Evolutionary conservation across 1,140 invertebrate species (phyloP).

Genomic region (Microplitis mediator): DNA sequence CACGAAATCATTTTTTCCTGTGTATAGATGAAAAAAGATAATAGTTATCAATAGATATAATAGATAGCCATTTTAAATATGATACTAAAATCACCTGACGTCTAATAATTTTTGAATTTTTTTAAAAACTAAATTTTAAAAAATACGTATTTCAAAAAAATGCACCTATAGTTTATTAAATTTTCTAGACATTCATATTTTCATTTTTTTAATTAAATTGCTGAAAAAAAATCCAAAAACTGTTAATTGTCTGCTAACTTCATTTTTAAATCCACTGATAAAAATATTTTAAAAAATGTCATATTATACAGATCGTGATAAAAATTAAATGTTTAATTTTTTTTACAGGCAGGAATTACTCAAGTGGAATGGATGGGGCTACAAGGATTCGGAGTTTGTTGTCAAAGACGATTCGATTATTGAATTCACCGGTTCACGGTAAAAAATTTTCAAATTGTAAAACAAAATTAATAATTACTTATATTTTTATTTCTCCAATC

Average conservation of each 20-base stretch:
- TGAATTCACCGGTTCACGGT: conserved; percentile 80
- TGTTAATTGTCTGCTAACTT: no score
- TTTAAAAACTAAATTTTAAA: no score
- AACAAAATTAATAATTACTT: not conserved
- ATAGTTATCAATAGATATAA: no score
- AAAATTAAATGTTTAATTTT: conserved; percentile 10
- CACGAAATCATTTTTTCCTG: no score
- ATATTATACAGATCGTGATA: not conserved
- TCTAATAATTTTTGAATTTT: no score
- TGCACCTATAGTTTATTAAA: no score
- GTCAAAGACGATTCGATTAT: conserved; percentile 67
- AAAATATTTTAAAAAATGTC: not conserved
- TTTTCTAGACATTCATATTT: no score
- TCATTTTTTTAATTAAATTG: no score
- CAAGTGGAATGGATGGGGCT: conserved; percentile 99
- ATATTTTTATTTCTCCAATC: no score
- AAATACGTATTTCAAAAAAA: no score
- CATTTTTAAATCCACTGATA: not conserved
- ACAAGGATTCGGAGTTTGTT: conserved; percentile 87
- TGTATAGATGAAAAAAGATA: no score
- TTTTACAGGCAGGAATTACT: conserved; percentile 77
- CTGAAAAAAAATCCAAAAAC: no score
- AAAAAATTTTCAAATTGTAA: conserved; percentile 33
- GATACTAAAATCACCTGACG: not conserved
- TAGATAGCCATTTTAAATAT: not conserved